Evolutionary conservation across 2,797 vertebrate species (phyloP), one percentile per base, ranked within the genome.

Genomic region (Mormyrops boulengeri): DNA sequence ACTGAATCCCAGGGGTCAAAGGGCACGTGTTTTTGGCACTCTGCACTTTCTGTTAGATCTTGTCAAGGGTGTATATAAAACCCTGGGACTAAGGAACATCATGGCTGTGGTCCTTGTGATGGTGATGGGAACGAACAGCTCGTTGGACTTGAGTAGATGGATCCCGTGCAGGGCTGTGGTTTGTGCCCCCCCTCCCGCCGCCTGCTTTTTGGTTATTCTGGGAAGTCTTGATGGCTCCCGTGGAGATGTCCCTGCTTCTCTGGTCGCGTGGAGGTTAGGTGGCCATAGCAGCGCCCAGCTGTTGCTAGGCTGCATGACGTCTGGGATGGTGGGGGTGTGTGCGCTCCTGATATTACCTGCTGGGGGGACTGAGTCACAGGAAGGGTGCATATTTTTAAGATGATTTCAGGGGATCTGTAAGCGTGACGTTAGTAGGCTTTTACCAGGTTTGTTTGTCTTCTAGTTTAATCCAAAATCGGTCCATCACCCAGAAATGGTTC

Each of bases 291-390:
- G 88, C 90, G n/a, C 69, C 57, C 91, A 89, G 87, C 85, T 88
- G 89, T 91, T 89, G 73, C 90, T 90, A 90, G 88, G 89, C 85
- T 90, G 88, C 77, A 84, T 90, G 90, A 92, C 88, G 90, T 90
- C 87, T 90, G 12, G 26, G 69, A 34, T 92, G 88, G 89, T 90
- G 53, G 89, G 88, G 53, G 89, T 88, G 87, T 77, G 14, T 41
- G 47, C 44, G 77, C 77, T 82, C 17, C 38, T 38, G 19, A 19
- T 84, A 50, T 86, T 57, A 85, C 52, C 49, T 89, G n/a, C 30
- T 34, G 60, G 49, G 17, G 11, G 57, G 34, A 49, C 47, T 84
- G 7, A 53, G 62, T 11, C 49, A 50, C 55, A 52, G 47, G 80
- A 47, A 50, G 62, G 60, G 12, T 80, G 38, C 38, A 44, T 44